These are phyloP conservation scores for Camarhynchus parvulus DNA, from an alignment of 2,113 vertebrate genomes.

Conservation along the genomic window DNA sequence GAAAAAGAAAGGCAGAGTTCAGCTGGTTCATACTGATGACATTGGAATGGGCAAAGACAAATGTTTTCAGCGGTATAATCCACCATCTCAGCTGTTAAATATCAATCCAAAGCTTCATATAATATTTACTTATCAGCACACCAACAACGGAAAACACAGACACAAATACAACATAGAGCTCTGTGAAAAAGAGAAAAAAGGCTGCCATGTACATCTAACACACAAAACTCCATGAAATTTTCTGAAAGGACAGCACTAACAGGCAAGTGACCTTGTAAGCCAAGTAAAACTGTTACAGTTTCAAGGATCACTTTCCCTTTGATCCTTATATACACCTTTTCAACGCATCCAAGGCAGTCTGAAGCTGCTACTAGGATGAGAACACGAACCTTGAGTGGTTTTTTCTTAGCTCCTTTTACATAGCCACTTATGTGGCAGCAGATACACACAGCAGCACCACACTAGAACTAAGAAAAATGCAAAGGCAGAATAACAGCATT, in stretches of 20 bases:
- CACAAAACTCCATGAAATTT: not conserved
- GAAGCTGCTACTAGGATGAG: not conserved
- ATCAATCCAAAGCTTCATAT: slow-evolving; percentile 29
- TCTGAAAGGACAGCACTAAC: not conserved
- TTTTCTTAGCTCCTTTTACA: not conserved
- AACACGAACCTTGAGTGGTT: not conserved
- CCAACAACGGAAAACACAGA: not conserved
- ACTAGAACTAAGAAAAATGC: not conserved
- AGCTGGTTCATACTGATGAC: slow-evolving; percentile 40
- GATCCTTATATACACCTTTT: not conserved
- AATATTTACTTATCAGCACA: slow-evolving; percentile 25
- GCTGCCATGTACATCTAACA: not conserved
- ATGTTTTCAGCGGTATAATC: slow-evolving; percentile 31
- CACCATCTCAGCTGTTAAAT: not conserved
- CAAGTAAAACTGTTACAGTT: not conserved
- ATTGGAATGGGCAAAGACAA: slow-evolving; percentile 24
- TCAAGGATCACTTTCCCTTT: not conserved
- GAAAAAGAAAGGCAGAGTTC: slow-evolving; percentile 63
- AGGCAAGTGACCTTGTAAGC: not conserved
- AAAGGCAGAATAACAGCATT: not conserved
- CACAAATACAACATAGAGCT: not conserved
- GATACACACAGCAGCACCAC: not conserved
- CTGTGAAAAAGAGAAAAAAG: not conserved
- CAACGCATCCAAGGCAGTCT: not conserved
- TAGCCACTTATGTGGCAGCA: not conserved